Evolutionary conservation across 2,113 vertebrate species (phyloP), one percentile per base, ranked within the genome.

Genomic region (Planiliza haematocheilus): DNA sequence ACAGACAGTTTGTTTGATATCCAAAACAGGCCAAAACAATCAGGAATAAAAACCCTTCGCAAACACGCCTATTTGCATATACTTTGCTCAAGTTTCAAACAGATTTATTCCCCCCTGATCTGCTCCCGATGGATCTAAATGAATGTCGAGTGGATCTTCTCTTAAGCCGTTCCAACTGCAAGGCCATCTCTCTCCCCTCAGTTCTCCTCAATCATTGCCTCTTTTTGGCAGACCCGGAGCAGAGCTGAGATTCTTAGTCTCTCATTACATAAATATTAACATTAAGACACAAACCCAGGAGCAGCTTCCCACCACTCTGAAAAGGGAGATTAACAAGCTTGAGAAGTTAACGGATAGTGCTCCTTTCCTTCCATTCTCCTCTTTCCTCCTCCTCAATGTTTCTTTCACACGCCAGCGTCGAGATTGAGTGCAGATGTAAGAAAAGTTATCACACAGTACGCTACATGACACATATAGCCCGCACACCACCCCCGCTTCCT

Each of bases 251-350:
- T 57, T 66, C 48, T 66, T 61, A 61, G 24, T 57, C 61, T 79
- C 52, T 70, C 46, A 55, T 84, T 85, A 71, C 61, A 76, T 82
- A 87, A 91, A 90, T 88, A 83, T 89, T 63, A 86, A 85, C 67
- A 81, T 58, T 77, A 36, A 16, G 24, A 73, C 63, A 73, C 42
- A 71, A 79, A 74, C 41, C 18, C 63, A 46, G 79, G n/a, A 86
- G 67, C 56, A 36, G 56, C 67, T 76, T 80, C 68, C 41, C 52
- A 68, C 24, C 24, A 55, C 39, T 77, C 30, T 60, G 46, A 58
- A 66, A 49, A 83, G 10, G 13, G 61, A 74, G 52, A 86, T 79
- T 50, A 84, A 76, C 14, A 59, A 53, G 36, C 42, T 67, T 80
- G 42, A 69, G 18, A 56, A 65, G 36, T 43, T 36, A 74, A 64